These are phyloP conservation scores for Pitangus sulphuratus DNA, from an alignment of 2,797 vertebrate genomes.

Conservation along the genomic window DNA sequence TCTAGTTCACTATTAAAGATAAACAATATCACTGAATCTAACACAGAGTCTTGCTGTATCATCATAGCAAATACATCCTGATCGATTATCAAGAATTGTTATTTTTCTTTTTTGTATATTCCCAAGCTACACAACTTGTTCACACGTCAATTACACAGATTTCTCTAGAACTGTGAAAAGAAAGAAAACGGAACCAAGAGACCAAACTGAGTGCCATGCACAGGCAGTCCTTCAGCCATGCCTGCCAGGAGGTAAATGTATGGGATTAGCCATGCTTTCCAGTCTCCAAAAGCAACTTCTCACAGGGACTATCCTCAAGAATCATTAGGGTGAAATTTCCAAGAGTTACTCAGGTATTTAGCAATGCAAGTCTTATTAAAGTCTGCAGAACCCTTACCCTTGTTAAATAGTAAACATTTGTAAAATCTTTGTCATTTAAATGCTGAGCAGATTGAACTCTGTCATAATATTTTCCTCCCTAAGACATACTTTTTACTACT, in stretches of 20 bases:
- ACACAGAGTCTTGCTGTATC: not conserved
- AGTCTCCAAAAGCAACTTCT: not conserved
- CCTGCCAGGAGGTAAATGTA: too few species aligned
- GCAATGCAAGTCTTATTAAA: not conserved
- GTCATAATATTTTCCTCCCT: not conserved
- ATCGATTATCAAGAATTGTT: not conserved
- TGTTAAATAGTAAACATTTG: not conserved
- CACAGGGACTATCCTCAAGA: not conserved
- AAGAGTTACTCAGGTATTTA: not conserved
- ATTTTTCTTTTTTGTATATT: not conserved
- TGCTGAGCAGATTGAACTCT: not conserved
- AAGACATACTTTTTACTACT: not conserved
- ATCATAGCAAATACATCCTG: not conserved
- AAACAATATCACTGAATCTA: not conserved
- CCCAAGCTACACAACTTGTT: not conserved
- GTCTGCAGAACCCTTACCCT: not conserved
- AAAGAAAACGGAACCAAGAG: not conserved
- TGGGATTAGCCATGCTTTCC: not conserved
- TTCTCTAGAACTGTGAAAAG: not conserved
- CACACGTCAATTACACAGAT: not conserved
- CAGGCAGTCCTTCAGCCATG: not conserved
- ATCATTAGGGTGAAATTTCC: not conserved
- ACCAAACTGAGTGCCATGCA: not conserved
- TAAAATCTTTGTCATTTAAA: not conserved
- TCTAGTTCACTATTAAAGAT: not conserved